Conservation (phyloP, 2,888 invertebrate species). For the Coleophora flavipennella region DNA sequence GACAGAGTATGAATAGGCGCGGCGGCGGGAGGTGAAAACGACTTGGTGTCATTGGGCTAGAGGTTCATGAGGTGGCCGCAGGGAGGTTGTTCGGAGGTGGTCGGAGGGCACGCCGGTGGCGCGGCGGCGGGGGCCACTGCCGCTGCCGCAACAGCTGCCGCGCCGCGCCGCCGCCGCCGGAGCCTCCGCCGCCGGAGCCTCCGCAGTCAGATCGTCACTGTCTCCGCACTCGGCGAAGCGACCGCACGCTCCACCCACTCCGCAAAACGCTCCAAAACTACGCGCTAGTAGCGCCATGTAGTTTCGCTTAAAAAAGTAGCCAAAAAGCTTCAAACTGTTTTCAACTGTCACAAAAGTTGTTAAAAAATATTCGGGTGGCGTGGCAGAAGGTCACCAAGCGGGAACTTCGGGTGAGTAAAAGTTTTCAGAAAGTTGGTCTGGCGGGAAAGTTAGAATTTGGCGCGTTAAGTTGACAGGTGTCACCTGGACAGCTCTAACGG, state of each 20-base stretch:
- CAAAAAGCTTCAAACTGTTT: slow-evolving; percentile 47
- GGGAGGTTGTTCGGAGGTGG: not conserved
- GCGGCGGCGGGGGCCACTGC: not conserved
- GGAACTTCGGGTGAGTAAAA: slow-evolving; percentile 44
- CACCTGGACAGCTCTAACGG: too few species aligned
- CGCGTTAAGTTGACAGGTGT: not conserved
- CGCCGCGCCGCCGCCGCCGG: too few species aligned
- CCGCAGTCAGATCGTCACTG: slow-evolving; percentile 9
- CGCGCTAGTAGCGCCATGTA: slow-evolving; percentile 38
- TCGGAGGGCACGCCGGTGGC: not conserved
- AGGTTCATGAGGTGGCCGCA: not conserved
- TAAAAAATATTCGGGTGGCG: slow-evolving; percentile 33
- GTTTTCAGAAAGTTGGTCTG: slow-evolving; percentile 10
- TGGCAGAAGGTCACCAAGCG: slow-evolving; percentile 28
- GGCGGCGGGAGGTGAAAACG: not conserved
- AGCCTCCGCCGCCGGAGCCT: not conserved
- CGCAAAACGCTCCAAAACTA: slow-evolving; percentile 19
- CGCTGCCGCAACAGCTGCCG: too few species aligned
- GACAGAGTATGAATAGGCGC: too few species aligned
- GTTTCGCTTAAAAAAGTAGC: slow-evolving; percentile 27
- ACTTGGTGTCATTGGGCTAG: not conserved
- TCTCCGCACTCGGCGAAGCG: slow-evolving; percentile 17
- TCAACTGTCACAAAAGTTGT: slow-evolving; percentile 45
- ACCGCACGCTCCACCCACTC: slow-evolving; percentile 31
- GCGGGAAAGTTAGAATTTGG: slow-evolving; percentile 2